Evolutionary conservation across 2,113 vertebrate species (phyloP).

Genomic region (Sinocyclocheilus anshuiensis): DNA sequence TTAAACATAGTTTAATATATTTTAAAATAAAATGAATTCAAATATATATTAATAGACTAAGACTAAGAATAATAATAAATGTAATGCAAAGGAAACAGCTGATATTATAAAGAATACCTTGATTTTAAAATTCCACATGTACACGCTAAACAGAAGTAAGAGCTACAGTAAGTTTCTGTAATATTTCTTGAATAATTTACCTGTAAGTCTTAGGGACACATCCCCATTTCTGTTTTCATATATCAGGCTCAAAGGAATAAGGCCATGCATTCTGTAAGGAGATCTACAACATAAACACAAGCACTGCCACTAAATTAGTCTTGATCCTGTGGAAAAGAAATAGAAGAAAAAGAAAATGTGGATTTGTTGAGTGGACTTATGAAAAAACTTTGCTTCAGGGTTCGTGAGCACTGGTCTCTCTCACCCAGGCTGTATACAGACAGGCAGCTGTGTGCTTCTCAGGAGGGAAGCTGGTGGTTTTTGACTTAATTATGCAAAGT

Average conservation of each 20-base stretch:
- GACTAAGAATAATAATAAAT: not conserved
- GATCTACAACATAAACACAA: not conserved
- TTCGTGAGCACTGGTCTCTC: not conserved
- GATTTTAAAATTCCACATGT: not conserved
- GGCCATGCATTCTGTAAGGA: not conserved
- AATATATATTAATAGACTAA: not conserved
- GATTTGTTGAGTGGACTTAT: not conserved
- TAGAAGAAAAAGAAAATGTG: not conserved
- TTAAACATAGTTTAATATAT: not conserved
- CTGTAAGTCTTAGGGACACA: not conserved
- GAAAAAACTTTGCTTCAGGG: constrained; percentile 9
- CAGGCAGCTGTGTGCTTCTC: constrained; percentile 23
- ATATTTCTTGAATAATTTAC: not conserved
- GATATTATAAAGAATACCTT: not conserved
- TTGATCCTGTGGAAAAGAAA: not conserved
- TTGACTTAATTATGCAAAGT: constrained; percentile 50
- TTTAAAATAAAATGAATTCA: not conserved
- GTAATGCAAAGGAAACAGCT: not conserved
- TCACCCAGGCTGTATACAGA: constrained; percentile 23
- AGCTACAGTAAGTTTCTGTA: not conserved
- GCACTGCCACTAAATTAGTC: not conserved
- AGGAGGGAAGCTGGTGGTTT: constrained; percentile 46
- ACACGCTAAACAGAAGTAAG: not conserved
- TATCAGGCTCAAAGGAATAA: not conserved
- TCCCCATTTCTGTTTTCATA: not conserved